Evolutionary conservation across 2,113 vertebrate species (phyloP).

Genomic region (Varanus komodoensis): DNA sequence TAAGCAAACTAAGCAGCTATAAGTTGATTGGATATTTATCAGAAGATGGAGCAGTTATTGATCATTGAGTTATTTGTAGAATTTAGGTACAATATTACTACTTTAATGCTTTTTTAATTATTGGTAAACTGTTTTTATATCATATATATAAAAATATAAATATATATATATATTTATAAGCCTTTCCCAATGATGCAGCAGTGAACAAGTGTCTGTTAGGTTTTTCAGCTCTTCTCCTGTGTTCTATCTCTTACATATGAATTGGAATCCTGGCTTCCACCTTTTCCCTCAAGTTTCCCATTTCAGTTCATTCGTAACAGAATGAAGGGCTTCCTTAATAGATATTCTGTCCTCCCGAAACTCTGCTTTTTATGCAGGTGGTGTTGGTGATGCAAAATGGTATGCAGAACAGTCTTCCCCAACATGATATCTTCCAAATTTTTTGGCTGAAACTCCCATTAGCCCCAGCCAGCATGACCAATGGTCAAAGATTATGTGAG

Average conservation of each 20-base stretch:
- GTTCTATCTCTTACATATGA: not conserved
- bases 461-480: not conserved
- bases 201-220: constrained; percentile 21
- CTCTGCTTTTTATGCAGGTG: not conserved
- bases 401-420: not conserved
- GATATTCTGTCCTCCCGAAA: too few relatives aligned
- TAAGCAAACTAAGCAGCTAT: not conserved
- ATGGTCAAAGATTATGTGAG: not conserved
- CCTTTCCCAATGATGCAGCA: not conserved
- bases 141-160: not conserved
- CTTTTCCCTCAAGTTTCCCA: not conserved
- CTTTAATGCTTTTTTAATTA: not conserved
- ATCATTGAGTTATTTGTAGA: constrained; percentile 15
- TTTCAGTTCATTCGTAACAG: not conserved
- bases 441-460: too few relatives aligned
- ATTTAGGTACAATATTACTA: constrained; percentile 40
- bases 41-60: not conserved
- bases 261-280: not conserved
- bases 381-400: too few relatives aligned
- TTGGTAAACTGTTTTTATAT: not conserved
- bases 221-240: constrained; percentile 6
- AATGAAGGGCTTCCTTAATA: not conserved
- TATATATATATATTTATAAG: not conserved
- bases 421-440: not conserved
- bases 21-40: not conserved